Conservation (phyloP, 2,888 invertebrate species). For the Dascillus cervinus region DNA sequence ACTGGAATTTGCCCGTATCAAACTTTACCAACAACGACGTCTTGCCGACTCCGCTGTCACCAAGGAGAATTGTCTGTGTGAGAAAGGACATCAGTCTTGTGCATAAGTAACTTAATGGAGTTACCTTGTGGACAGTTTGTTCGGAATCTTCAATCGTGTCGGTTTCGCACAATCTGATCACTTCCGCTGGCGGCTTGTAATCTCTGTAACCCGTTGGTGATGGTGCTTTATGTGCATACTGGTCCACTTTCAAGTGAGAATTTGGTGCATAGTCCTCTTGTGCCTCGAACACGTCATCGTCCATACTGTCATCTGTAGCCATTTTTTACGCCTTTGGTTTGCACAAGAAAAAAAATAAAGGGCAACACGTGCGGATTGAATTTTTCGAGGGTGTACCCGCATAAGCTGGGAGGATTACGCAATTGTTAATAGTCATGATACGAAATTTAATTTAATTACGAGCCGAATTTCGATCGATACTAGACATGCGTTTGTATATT, state of each 20-base stretch:
- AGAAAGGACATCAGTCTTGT: conserved; percentile 1
- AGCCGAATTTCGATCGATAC: too few relatives aligned
- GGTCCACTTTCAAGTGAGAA: conserved; percentile 24
- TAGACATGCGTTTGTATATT: too few relatives aligned
- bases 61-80: conserved; percentile 81
- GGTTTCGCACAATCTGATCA: conserved; percentile 48
- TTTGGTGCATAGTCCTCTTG: conserved; percentile 41
- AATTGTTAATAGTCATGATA: too few relatives aligned
- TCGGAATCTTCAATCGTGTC: conserved; percentile 47
- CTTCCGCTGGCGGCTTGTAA: conserved; percentile 67
- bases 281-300: conserved; percentile 76
- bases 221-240: conserved; percentile 46
- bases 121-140: conserved; percentile 60
- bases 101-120: too few relatives aligned
- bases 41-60: conserved; percentile 91
- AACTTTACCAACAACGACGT: conserved; percentile 89
- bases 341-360: too few relatives aligned
- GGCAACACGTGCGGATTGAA: too few relatives aligned
- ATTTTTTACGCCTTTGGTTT: conserved; percentile 1
- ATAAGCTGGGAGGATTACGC: too few relatives aligned
- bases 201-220: conserved; percentile 76
- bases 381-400: too few relatives aligned
- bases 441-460: too few relatives aligned
- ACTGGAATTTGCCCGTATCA: conserved; percentile 85
- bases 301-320: conserved; percentile 65